Conservation (phyloP, 2,113 vertebrate species). For the Anoplopoma fimbria region DNA sequence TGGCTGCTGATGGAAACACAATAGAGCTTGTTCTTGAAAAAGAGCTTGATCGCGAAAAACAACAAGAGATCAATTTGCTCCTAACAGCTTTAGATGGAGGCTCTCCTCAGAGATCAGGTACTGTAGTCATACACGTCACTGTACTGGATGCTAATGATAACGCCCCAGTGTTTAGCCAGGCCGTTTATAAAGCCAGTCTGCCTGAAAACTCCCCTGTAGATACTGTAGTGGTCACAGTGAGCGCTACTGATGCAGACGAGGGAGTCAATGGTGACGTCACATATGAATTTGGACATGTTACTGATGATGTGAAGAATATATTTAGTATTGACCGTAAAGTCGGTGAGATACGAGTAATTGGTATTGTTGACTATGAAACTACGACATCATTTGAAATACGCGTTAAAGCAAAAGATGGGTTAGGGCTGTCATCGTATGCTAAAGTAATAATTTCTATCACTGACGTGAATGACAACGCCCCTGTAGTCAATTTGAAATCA, state of each 20-base stretch:
- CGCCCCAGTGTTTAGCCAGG: no score
- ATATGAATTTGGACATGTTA: constrained; percentile 81
- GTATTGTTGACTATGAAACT: constrained; percentile 83
- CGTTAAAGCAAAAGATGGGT: constrained; percentile 83
- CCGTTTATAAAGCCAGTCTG: constrained; percentile 65
- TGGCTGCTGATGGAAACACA: constrained; percentile 62
- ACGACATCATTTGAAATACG: constrained; percentile 80
- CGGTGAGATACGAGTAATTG: constrained; percentile 79
- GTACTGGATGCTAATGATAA: no score
- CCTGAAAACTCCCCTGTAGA: constrained; percentile 57
- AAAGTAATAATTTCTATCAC: constrained; percentile 78
- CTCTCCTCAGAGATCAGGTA: constrained; percentile 74
- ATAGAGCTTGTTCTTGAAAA: constrained; percentile 77
- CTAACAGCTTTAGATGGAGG: constrained; percentile 77
- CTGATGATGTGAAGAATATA: constrained; percentile 70
- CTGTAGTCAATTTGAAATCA: constrained; percentile 80
- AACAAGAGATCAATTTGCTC: constrained; percentile 52
- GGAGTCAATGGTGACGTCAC: constrained; percentile 82
- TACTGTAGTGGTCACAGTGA: constrained; percentile 72
- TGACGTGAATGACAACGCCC: constrained; percentile 87
- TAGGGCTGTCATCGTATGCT: constrained; percentile 76
- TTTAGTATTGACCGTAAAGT: constrained; percentile 78
- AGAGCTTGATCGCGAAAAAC: constrained; percentile 74
- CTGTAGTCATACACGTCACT: no score
- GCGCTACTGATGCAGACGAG: constrained; percentile 85